Evolutionary conservation across 2,113 vertebrate species (phyloP), one percentile per base, ranked within the genome.

Genomic region (Otocyon megalotis): DNA sequence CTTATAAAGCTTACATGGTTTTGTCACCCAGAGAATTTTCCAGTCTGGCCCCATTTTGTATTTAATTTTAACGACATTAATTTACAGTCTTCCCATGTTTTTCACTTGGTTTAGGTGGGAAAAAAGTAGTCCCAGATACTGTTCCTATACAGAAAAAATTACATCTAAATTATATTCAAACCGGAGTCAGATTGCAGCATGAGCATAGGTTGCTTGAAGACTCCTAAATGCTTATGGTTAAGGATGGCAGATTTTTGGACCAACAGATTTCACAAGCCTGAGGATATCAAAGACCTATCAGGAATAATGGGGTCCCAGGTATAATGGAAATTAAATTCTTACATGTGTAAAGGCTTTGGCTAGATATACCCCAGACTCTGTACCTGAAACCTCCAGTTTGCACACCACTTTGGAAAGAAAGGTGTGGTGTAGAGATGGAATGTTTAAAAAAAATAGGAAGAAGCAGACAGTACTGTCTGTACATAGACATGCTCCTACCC

Each of bases 91-190:
- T 84, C 35, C 19, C 5, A n/a, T 72, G 30, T 72, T 96, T 80
- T 65, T 80, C 16, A 80, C 43, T 92, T 97, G 79, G 13, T 30
- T 93, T 80, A 69, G 28, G 48, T 94, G 62, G 24, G 53, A 83
- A 30, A 88, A 88, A 76, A 92, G 37, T 60, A 76, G 53, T 94
- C 50, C 30, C 35, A 82, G 50, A 58, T 50, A 81, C 13, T 24
- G 7, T 63, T 56, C 80, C n/a, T 82, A n/a, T 37, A 74, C 30
- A 56, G 87, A 86, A 72, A 72, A 92, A 80, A 28, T 26, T 37
- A 37, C 24, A 80, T 62, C 35, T 26, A 76, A 83, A 60, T 37
- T 43, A 43, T 60, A 69, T 76, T 92, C 12, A 17, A 86, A 76
- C 48, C n/a, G 16, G 16, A 90, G 3, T 56, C 86, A 88, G 79